These are phyloP conservation scores for Nomia melanderi DNA, from an alignment of 1,140 invertebrate species.

Conservation along the genomic window DNA sequence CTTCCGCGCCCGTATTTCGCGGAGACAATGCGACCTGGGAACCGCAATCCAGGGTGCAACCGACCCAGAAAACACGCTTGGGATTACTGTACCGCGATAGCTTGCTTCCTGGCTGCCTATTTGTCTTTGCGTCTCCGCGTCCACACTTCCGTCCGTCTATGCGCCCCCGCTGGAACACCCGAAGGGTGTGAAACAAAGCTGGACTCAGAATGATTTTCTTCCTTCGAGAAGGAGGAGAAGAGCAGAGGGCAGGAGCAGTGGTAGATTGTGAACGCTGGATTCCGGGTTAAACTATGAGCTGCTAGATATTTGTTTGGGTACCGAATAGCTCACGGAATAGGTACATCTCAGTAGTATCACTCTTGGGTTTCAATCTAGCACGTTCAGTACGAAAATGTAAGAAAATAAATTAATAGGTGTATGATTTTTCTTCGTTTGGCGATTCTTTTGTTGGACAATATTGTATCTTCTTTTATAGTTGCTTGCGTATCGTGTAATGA, in stretches of 20 bases:
- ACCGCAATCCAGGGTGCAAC: slow-evolving; percentile 67
- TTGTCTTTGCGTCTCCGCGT: slow-evolving; percentile 42
- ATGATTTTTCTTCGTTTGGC: too few species aligned
- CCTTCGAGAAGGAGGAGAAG: neutral
- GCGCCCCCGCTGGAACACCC: slow-evolving; percentile 18
- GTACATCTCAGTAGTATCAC: neutral
- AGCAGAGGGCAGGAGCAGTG: too few species aligned
- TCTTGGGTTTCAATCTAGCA: too few species aligned
- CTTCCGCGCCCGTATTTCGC: slow-evolving; percentile 65
- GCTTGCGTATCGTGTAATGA: too few species aligned
- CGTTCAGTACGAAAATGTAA: too few species aligned
- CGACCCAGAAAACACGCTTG: slow-evolving; percentile 63
- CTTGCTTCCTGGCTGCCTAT: slow-evolving; percentile 53
- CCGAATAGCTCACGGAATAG: neutral
- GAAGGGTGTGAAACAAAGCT: slow-evolving; percentile 39
- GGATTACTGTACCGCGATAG: slow-evolving; percentile 60
- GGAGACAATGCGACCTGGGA: slow-evolving; percentile 66
- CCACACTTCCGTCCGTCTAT: slow-evolving; percentile 41
- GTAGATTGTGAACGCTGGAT: neutral
- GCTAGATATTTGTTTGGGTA: neutral
- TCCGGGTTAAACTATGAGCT: neutral
- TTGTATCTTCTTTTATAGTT: too few species aligned
- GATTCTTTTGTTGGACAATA: too few species aligned
- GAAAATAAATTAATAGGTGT: too few species aligned
- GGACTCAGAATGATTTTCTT: slow-evolving; percentile 1